Conservation (phyloP, 2,113 vertebrate species). For the Callorhinus ursinus region DNA sequence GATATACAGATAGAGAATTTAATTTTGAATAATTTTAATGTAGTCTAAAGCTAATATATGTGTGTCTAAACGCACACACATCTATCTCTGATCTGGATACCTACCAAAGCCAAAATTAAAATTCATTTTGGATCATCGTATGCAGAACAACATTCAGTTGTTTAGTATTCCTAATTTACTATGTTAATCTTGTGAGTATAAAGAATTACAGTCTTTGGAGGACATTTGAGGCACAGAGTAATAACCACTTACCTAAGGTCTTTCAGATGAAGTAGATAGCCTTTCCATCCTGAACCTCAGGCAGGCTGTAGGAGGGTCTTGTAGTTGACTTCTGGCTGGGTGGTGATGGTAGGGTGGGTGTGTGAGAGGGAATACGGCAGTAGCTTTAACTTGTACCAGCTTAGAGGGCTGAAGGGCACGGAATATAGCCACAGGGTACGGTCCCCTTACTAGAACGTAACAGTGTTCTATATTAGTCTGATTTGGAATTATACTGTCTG, state of each 20-base stretch:
- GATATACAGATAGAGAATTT: background rate
- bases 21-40: constrained; percentile 51
- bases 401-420: background rate
- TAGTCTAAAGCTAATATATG: constrained; percentile 17
- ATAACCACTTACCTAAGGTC: background rate
- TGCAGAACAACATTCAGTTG: background rate
- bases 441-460: background rate
- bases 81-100: background rate
- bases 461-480: background rate
- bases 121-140: background rate
- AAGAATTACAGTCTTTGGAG: constrained; percentile 19
- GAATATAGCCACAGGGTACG: background rate
- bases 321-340: background rate
- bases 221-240: constrained; percentile 22
- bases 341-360: too few species aligned
- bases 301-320: background rate
- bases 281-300: background rate
- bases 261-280: background rate
- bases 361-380: background rate
- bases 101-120: constrained; percentile 28
- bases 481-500: background rate
- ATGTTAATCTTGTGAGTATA: constrained; percentile 15
- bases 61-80: background rate
- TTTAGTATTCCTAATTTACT: constrained; percentile 30
- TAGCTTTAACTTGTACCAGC: constrained; percentile 19